Percentiles rank a stretch among this genome's conserved stretches.
Evolutionary conservation across 2,797 vertebrate genomes (phyloP).

Genomic region (Botia kubotai): DNA sequence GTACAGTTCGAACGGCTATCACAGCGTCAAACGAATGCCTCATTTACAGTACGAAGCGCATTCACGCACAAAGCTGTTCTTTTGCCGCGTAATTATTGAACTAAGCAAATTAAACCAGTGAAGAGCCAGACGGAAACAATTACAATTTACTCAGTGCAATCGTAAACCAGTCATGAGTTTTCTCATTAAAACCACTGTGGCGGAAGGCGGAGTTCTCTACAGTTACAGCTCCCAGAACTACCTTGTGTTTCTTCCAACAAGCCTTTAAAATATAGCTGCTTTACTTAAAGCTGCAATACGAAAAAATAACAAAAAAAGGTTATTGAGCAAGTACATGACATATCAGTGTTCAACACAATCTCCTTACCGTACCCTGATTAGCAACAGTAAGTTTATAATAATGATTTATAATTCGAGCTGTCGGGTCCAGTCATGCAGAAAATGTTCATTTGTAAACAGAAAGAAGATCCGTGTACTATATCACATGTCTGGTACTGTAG

Average conservation of each 20-base stretch:
- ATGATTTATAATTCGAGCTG: too few species aligned
- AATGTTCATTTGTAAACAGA: too few species aligned
- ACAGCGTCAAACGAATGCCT: slow-evolving; percentile 37
- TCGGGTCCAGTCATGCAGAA: too few species aligned
- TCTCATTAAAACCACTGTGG: slow-evolving; percentile 56
- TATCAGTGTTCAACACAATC: too few species aligned
- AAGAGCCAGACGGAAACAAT: slow-evolving; percentile 41
- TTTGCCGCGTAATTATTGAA: slow-evolving; percentile 53
- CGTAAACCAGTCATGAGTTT: slow-evolving; percentile 26
- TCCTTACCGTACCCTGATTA: too few species aligned
- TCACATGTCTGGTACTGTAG: too few species aligned
- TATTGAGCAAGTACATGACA: too few species aligned
- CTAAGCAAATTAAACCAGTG: slow-evolving; percentile 58
- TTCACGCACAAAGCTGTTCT: slow-evolving; percentile 43
- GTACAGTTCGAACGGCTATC: slow-evolving; percentile 1
- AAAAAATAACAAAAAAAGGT: background rate
- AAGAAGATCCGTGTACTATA: too few species aligned
- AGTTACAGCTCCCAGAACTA: slow-evolving; percentile 33
- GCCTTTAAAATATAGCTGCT: background rate
- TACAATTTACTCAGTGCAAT: slow-evolving; percentile 51
- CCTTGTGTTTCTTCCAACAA: background rate
- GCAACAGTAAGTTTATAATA: too few species aligned
- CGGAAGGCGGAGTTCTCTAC: slow-evolving; percentile 39
- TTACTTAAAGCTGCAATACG: background rate
- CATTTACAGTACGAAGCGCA: slow-evolving; percentile 54